A percentile compares a stretch with the other conserved stretches of the same genome.
Evolutionary conservation across 2,797 vertebrate genomes (phyloP).

Genomic region (Buphagus erythrorhynchus): DNA sequence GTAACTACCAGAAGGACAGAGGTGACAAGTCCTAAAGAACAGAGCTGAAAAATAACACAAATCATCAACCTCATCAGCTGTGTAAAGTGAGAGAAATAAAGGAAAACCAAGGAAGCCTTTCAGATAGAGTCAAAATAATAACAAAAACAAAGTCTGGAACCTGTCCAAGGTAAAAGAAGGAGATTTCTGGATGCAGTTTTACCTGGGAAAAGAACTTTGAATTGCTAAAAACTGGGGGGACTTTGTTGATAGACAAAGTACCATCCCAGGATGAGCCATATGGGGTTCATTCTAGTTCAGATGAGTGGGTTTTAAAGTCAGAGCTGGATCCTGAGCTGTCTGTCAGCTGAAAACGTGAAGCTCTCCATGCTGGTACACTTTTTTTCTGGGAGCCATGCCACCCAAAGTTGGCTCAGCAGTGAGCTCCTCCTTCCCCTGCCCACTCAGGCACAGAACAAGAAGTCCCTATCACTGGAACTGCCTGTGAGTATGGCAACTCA

Average conservation of each 20-base stretch:
- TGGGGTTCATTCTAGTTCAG: neutral
- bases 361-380: neutral
- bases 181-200: neutral
- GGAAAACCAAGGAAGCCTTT: neutral
- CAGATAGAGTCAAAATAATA: neutral
- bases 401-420: neutral
- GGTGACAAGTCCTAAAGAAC: neutral
- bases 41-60: neutral
- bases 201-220: neutral
- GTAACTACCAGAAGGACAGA: neutral
- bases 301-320: neutral
- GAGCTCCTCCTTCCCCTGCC: constrained; percentile 10
- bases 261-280: neutral
- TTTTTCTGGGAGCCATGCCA: constrained; percentile 24
- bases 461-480: neutral
- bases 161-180: neutral
- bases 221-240: accelerated
- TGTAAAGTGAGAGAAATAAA: neutral
- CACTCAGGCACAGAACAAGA: constrained; percentile 8
- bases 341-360: neutral
- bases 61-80: neutral
- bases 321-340: neutral
- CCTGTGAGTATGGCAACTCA: neutral
- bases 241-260: neutral
- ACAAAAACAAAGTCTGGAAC: neutral